Percentiles rank a stretch among this genome's conserved stretches.
Evolutionary conservation across 2,113 vertebrate genomes (phyloP).

Genomic region (Sitta europaea): DNA sequence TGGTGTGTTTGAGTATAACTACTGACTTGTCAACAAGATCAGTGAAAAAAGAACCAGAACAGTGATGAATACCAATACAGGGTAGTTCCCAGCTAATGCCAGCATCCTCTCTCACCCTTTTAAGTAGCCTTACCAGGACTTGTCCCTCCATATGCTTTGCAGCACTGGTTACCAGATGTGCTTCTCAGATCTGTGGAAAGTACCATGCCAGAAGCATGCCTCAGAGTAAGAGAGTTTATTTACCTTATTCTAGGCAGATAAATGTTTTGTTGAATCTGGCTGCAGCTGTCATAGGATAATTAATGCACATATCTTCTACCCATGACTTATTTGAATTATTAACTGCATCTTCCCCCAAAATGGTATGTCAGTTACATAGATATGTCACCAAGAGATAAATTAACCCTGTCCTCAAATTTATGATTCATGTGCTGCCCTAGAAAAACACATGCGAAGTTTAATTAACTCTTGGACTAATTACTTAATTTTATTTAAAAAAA

Average conservation of each 20-base stretch:
- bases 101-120: not conserved
- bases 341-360: not conserved
- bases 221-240: not conserved
- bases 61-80: not conserved
- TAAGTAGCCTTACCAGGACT: not conserved
- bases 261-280: conserved; percentile 3
- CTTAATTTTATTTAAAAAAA: not conserved
- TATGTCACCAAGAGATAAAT: not conserved
- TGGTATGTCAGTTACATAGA: not conserved
- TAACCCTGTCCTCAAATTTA: not conserved
- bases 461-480: not conserved
- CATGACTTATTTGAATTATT: not conserved
- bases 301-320: not conserved
- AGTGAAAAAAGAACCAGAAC: not conserved
- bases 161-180: not conserved
- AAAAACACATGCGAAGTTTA: not conserved
- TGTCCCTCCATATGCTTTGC: not conserved
- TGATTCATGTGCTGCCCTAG: not conserved
- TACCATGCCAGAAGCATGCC: not conserved
- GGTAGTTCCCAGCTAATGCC: not conserved
- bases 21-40: not conserved
- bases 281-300: not conserved
- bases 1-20: not conserved
- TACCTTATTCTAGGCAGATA: not conserved
- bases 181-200: not conserved